phyloP scores from a whole-genome alignment of 2,888 invertebrate genomes.

The Gandaritis pyraliata region DNA sequence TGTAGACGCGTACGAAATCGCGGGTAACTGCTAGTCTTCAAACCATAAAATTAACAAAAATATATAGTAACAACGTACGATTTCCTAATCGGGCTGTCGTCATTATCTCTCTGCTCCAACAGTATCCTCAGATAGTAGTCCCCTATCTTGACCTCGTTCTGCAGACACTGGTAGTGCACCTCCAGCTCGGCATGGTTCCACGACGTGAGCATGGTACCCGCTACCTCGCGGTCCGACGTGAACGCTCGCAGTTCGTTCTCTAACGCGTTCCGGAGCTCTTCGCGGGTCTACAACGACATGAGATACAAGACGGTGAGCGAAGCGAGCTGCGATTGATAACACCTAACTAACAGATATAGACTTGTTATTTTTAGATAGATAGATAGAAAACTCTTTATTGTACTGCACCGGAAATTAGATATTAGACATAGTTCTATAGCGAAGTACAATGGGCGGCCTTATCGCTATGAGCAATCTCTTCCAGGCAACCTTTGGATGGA shows the following conservation, averaged over 20 bases:
- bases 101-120: conserved; percentile 94
- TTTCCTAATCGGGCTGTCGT: conserved; percentile 93
- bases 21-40: too few relatives aligned
- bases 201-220: conserved; percentile 92
- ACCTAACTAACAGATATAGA: too few relatives aligned
- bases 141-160: conserved; percentile 98
- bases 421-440: too few relatives aligned
- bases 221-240: conserved; percentile 94
- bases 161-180: conserved; percentile 95
- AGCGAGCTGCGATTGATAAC: neutral
- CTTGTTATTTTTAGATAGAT: too few relatives aligned
- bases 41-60: too few relatives aligned
- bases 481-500: too few relatives aligned
- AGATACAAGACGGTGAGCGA: neutral
- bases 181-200: conserved; percentile 99
- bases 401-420: too few relatives aligned
- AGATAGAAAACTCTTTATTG: too few relatives aligned
- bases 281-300: conserved; percentile 88
- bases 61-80: conserved; percentile 88
- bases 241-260: conserved; percentile 97
- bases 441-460: too few relatives aligned
- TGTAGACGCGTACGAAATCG: too few relatives aligned
- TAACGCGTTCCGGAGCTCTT: conserved; percentile 95
- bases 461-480: too few relatives aligned
- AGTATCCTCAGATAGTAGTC: conserved; percentile 98